These are phyloP conservation scores for Sebastes diaconus DNA, from an alignment of 2,797 vertebrate genomes.

Conservation along the genomic window DNA sequence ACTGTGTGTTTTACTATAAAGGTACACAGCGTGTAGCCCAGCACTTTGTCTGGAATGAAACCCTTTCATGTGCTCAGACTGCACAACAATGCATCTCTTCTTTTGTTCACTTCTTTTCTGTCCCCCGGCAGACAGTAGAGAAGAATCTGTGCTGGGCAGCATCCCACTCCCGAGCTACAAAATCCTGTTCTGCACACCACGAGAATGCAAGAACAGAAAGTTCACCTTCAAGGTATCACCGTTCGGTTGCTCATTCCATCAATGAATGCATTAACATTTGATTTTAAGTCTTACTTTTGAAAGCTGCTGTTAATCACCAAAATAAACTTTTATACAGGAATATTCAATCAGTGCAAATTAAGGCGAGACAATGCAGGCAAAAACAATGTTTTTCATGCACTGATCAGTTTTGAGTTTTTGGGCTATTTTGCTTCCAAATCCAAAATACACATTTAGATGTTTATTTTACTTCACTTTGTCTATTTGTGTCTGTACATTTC, in stretches of 20 bases:
- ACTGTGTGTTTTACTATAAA: constrained; percentile 93
- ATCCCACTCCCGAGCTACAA: constrained; percentile 92
- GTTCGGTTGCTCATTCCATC: not conserved
- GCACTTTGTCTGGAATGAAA: not conserved
- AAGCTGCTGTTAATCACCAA: not conserved
- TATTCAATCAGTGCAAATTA: not conserved
- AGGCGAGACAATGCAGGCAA: not conserved
- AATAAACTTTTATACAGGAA: not conserved
- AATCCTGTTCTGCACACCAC: constrained; percentile 86
- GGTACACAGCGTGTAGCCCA: constrained; percentile 70
- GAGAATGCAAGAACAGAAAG: constrained; percentile 88
- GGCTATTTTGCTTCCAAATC: not conserved
- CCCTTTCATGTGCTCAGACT: not conserved
- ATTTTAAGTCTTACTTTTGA: not conserved
- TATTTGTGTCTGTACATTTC: not conserved
- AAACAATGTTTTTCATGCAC: not conserved
- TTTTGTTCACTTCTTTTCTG: not conserved
- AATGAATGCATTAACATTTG: not conserved
- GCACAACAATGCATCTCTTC: not conserved
- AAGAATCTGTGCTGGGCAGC: constrained; percentile 90
- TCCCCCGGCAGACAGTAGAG: constrained; percentile 86
- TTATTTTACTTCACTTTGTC: not conserved
- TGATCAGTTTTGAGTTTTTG: not conserved
- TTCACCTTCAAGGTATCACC: constrained; percentile 88
- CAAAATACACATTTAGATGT: not conserved